Base-by-base conservation (phyloP, 2,888 invertebrate species). In the Griposia aprilina region DNA sequence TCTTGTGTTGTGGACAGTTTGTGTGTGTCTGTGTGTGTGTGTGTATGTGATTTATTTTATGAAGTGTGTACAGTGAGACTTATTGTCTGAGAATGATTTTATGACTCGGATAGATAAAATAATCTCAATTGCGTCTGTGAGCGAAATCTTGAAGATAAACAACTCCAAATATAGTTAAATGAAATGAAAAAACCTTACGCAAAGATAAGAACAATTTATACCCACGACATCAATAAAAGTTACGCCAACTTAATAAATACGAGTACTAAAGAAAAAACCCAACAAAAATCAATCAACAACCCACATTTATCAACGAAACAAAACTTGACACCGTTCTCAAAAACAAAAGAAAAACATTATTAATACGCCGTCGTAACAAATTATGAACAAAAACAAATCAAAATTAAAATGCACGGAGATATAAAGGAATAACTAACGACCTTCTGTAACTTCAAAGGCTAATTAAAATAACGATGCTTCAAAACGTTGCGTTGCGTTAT, bases 381-480 rank as follows among this genome's bases (percentile, higher is more conserved):
- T 88, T 76, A 80, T 70, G 71, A 70, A 73, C 55, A 62, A 78
- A 78, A 87, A 83, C 78, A 85, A 84, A 73, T 82, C 76, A 71
- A 84, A 79, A 87, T 88, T 86, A 86, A 88, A 85, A 84, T 84
- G 69, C 83, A 86, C 77, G 79, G 90, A 87, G 85, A 80, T 85
- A 83, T 74, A 88, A 89, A 91, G 87, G 88, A 90, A 92, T 90
- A 90, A 91, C 88, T 81, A 84, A 87, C 87, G 85, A 88, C 85
- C 87, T 52, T 30, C 17, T 84, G 67, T 81, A 68, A 82, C 92
- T 92, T 93, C 93, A 91, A 92, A 91, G 90, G 89, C 90, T 92
- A 94, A 94, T 95, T 94, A 93, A 92, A 93, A 93, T 91, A 87
- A 81, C 57, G 70, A 77, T 79, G 45, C 15, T 90, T 91, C 90